Conservation (phyloP, 2,797 vertebrate species). For the Bradypodion pumilum region DNA sequence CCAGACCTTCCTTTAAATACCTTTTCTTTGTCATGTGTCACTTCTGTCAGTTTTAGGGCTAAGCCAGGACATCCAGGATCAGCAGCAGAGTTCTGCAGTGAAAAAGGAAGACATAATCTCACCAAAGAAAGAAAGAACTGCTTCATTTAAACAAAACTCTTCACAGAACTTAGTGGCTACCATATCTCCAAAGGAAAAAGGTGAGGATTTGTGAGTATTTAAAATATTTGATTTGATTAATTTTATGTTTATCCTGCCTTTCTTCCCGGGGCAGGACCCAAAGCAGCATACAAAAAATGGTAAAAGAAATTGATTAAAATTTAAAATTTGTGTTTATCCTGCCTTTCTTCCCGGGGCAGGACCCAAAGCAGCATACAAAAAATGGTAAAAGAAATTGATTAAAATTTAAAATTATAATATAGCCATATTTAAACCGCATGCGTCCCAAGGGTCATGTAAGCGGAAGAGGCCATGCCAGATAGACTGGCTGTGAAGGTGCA, state of each 20-base stretch:
- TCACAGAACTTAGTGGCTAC: neutral
- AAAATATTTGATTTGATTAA: neutral
- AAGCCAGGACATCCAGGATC: neutral
- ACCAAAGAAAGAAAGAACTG: neutral
- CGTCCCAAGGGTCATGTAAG: too few species aligned
- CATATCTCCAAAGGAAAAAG: slow-evolving; percentile 10
- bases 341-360: neutral
- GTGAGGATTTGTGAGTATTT: neutral
- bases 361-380: neutral
- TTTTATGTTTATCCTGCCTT: neutral
- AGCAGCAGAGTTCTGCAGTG: neutral
- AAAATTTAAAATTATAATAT: too few species aligned
- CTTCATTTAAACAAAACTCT: neutral
- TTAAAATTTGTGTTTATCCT: neutral
- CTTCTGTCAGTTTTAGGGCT: neutral
- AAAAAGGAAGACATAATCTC: neutral
- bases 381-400: too few species aligned
- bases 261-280: neutral
- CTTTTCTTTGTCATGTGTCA: neutral
- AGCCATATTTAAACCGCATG: too few species aligned
- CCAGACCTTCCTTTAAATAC: too few species aligned
- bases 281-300: neutral
- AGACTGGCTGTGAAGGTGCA: too few species aligned
- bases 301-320: too few species aligned
- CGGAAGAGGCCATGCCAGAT: too few species aligned